Evolutionary conservation across 1,140 invertebrate genomes (phyloP).

Genomic region (Triops cancriformis): DNA sequence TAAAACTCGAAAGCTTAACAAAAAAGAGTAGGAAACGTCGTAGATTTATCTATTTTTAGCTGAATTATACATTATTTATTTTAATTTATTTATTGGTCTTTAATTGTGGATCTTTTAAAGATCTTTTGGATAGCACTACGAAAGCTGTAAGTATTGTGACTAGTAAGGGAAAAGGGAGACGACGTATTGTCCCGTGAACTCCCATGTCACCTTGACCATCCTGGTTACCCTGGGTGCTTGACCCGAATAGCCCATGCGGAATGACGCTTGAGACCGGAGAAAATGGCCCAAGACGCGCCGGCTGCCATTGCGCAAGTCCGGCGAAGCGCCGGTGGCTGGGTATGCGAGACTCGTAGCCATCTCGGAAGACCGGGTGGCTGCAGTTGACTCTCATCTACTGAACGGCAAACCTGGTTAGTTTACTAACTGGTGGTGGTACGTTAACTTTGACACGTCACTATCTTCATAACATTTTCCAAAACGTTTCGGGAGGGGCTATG

Average conservation of each 20-base stretch:
- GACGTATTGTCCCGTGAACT: not conserved
- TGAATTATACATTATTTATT: too few relatives aligned
- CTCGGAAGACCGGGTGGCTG: not conserved
- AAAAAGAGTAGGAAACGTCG: too few relatives aligned
- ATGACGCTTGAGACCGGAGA: not conserved
- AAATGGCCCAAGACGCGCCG: not conserved
- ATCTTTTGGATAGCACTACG: too few relatives aligned
- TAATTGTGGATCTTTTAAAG: too few relatives aligned
- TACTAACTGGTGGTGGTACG: not conserved
- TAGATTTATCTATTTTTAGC: too few relatives aligned
- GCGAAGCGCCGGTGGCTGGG: too few relatives aligned
- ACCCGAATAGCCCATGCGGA: not conserved
- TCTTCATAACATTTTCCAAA: too few relatives aligned
- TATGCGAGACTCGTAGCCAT: not conserved
- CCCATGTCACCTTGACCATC: not conserved
- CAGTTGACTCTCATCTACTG: not conserved
- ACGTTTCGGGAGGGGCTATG: too few relatives aligned
- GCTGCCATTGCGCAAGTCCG: not conserved
- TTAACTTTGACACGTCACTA: too few relatives aligned
- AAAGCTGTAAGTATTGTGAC: not conserved
- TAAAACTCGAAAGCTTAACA: too few relatives aligned
- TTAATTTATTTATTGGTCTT: too few relatives aligned
- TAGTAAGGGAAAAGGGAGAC: not conserved
- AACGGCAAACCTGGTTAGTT: not conserved
- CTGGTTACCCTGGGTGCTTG: not conserved